Conservation (phyloP, 2,113 vertebrate species). For the Hydrochoerus hydrochaeris region DNA sequence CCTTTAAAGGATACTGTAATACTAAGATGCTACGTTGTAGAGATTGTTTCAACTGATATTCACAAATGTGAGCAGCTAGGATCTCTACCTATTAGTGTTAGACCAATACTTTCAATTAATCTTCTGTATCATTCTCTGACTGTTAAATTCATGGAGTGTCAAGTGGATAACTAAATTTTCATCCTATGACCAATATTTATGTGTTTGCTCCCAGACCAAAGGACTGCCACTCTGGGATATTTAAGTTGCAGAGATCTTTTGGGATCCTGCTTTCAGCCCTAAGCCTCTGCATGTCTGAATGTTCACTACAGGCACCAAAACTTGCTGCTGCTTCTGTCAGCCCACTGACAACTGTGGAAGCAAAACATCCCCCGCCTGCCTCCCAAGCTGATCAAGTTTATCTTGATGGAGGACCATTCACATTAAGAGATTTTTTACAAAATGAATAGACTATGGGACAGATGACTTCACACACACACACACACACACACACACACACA, state of each 20-base stretch:
- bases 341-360: constrained; percentile 52
- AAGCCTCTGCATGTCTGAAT: constrained; percentile 36
- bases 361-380: constrained; percentile 49
- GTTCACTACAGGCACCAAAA: not conserved
- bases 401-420: constrained; percentile 11
- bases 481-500: not conserved
- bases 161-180: not conserved
- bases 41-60: constrained; percentile 53
- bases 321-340: constrained; percentile 46
- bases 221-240: not conserved
- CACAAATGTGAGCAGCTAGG: constrained; percentile 36
- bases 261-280: constrained; percentile 29
- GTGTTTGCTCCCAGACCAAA: not conserved
- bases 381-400: constrained; percentile 64
- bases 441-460: constrained; percentile 52
- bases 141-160: constrained; percentile 55
- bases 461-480: not conserved
- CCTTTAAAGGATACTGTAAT: constrained; percentile 13
- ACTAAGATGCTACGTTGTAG: constrained; percentile 4
- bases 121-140: constrained; percentile 44
- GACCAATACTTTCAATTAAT: constrained; percentile 56
- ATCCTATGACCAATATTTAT: constrained; percentile 19
- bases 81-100: constrained; percentile 52
- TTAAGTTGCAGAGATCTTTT: constrained; percentile 22
- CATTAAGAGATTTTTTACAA: constrained; percentile 55